Percentiles rank a stretch among this genome's conserved stretches.
These are phyloP conservation scores for Drosophila neonasuta DNA, from an alignment of 2,888 invertebrate species.

Conservation along the genomic window DNA sequence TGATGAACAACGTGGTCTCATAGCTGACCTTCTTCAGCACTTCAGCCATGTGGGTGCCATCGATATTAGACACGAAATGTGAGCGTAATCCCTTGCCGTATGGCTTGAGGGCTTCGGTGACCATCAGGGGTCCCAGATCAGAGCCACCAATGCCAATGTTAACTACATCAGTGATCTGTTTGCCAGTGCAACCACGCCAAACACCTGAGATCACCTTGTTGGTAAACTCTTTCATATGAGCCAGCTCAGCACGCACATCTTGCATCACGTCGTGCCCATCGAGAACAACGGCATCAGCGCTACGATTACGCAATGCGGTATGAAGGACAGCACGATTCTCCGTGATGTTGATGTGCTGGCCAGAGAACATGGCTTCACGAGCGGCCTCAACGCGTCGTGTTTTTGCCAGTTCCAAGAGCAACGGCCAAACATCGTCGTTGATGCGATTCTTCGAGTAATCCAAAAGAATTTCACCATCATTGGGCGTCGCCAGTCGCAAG, in stretches of 20 bases:
- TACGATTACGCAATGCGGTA: conserved; percentile 93
- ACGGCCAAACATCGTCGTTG: conserved; percentile 88
- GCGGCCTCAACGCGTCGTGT: conserved; percentile 92
- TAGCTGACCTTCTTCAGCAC: conserved; percentile 94
- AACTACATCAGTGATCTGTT: conserved; percentile 97
- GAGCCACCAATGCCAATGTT: conserved; percentile 99
- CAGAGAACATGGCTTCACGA: conserved; percentile 94
- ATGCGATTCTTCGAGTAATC: conserved; percentile 99
- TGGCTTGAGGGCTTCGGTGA: conserved; percentile 97
- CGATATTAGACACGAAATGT: conserved; percentile 99
- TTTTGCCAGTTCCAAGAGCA: conserved; percentile 91
- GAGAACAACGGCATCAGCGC: conserved; percentile 87
- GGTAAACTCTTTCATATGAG: conserved; percentile 97
- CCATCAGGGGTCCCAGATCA: conserved; percentile 99
- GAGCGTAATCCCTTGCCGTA: conserved; percentile 92
- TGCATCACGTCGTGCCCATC: conserved; percentile 95
- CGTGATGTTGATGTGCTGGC: conserved; percentile 98
- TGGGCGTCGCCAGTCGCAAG: conserved; percentile 88
- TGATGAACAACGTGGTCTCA: conserved; percentile 97
- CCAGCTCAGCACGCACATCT: conserved; percentile 94
- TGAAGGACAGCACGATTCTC: conserved; percentile 98
- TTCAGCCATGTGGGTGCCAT: conserved; percentile 98
- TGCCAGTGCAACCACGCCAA: conserved; percentile 93
- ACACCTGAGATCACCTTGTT: conserved; percentile 88
- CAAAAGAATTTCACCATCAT: conserved; percentile 94